These are phyloP conservation scores for Nipponacmea schrenckii DNA, from an alignment of 2,888 invertebrate genomes.

Conservation along the genomic window DNA sequence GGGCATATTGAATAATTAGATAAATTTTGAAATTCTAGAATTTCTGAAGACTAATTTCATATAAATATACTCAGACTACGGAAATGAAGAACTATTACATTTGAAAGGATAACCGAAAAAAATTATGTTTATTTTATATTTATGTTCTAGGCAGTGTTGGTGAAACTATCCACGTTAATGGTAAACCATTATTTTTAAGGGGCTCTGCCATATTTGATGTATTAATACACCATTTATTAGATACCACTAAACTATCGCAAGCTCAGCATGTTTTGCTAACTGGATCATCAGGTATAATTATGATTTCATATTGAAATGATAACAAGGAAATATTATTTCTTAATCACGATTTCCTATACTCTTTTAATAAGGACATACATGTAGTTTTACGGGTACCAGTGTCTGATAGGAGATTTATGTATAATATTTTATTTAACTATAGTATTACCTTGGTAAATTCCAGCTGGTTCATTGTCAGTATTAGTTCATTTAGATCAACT, in stretches of 20 bases:
- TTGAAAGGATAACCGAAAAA: not conserved
- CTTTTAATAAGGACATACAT: too few relatives aligned
- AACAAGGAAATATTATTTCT: not conserved
- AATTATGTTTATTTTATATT: not conserved
- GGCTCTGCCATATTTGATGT: conserved; percentile 43
- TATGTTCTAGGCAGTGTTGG: conserved; percentile 38
- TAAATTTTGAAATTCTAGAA: too few relatives aligned
- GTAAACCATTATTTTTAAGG: conserved; percentile 35
- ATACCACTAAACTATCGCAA: conserved; percentile 30
- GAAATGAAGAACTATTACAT: too few relatives aligned
- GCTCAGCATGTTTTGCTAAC: conserved; percentile 44
- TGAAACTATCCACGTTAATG: conserved; percentile 27
- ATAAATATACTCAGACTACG: too few relatives aligned
- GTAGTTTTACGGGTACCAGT: too few relatives aligned
- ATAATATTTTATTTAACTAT: too few relatives aligned
- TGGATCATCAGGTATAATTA: conserved; percentile 42
- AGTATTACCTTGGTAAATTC: too few relatives aligned
- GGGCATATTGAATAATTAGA: too few relatives aligned
- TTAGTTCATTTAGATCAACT: conserved; percentile 43
- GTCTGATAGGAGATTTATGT: too few relatives aligned
- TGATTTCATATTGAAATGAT: too few relatives aligned
- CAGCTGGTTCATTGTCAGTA: conserved; percentile 45
- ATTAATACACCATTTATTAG: conserved; percentile 39
- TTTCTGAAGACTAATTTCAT: too few relatives aligned
- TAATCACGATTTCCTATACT: not conserved